Conservation (phyloP, 2,888 invertebrate genomes). For the Zaprionus lineosus region DNA sequence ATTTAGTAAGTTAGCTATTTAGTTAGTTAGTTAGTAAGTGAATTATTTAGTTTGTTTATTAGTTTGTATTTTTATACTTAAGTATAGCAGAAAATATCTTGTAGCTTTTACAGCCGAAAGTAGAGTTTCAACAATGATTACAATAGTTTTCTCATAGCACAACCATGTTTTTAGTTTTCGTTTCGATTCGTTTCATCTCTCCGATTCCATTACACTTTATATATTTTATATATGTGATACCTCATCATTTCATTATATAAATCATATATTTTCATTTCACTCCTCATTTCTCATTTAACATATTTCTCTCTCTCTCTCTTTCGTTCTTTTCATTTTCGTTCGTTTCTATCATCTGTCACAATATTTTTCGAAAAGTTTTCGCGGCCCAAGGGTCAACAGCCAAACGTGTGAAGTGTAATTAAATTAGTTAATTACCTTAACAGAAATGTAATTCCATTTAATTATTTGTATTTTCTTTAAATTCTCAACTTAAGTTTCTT, state of each 20-base stretch:
- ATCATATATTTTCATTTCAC: conserved; percentile 3
- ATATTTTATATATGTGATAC: too few relatives aligned
- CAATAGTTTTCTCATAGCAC: conserved; percentile 60
- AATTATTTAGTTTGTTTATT: conserved; percentile 25
- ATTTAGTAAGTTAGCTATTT: conserved; percentile 35
- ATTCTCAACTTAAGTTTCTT: not conserved
- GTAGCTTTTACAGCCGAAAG: conserved; percentile 43
- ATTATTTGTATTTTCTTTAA: not conserved
- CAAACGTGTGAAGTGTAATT: conserved; percentile 51
- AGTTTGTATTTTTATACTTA: conserved; percentile 20
- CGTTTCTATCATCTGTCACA: too few relatives aligned
- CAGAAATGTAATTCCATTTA: conserved; percentile 14
- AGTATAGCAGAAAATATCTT: conserved; percentile 33
- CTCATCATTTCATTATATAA: too few relatives aligned
- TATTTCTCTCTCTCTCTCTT: too few relatives aligned
- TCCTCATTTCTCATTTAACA: not conserved
- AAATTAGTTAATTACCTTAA: conserved; percentile 16
- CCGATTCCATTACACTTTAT: too few relatives aligned
- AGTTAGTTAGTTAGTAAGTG: conserved; percentile 38
- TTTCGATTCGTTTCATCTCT: conserved; percentile 31
- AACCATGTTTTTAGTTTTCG: conserved; percentile 62
- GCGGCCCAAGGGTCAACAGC: conserved; percentile 52
- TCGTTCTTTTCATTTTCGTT: conserved; percentile 28
- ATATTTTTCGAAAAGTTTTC: conserved; percentile 22
- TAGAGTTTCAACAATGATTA: conserved; percentile 54